Percentiles rank a stretch among this genome's conserved stretches.
Evolutionary conservation across 2,113 vertebrate genomes (phyloP).

Genomic region (Lophotis ruficrista): DNA sequence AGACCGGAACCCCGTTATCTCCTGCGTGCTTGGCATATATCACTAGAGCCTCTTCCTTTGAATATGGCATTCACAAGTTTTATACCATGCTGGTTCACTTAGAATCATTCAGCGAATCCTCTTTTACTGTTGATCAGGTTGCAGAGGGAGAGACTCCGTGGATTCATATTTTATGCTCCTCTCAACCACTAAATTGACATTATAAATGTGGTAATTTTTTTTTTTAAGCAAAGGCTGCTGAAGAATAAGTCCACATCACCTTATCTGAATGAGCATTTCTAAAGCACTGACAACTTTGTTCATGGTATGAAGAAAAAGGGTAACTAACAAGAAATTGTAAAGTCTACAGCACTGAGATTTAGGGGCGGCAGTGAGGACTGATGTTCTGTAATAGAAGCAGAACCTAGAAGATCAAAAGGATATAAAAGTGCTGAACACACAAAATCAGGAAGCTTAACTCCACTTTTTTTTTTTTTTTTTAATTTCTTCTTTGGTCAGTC

Average conservation of each 20-base stretch:
- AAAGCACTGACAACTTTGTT: background rate
- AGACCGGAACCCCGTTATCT: conserved; percentile 11
- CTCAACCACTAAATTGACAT: background rate
- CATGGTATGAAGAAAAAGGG: background rate
- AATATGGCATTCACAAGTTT: background rate
- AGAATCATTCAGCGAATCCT: background rate
- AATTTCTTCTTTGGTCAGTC: background rate
- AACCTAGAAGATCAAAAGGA: background rate
- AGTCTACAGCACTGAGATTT: background rate
- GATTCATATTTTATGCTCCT: background rate
- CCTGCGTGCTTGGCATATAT: background rate
- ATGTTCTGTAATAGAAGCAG: background rate
- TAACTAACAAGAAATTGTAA: background rate
- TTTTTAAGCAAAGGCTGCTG: background rate
- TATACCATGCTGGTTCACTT: background rate
- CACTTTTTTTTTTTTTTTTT: background rate
- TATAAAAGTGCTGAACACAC: background rate
- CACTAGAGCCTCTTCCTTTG: background rate
- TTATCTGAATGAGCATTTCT: background rate
- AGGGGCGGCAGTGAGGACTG: background rate
- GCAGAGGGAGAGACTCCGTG: background rate
- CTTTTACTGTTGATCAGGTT: background rate
- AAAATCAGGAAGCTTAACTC: background rate
- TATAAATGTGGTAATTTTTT: background rate
- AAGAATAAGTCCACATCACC: background rate